Evolutionary conservation across 1,140 invertebrate species (phyloP), one percentile per base, ranked within the genome.

Genomic region (Drosophila repletoides): DNA sequence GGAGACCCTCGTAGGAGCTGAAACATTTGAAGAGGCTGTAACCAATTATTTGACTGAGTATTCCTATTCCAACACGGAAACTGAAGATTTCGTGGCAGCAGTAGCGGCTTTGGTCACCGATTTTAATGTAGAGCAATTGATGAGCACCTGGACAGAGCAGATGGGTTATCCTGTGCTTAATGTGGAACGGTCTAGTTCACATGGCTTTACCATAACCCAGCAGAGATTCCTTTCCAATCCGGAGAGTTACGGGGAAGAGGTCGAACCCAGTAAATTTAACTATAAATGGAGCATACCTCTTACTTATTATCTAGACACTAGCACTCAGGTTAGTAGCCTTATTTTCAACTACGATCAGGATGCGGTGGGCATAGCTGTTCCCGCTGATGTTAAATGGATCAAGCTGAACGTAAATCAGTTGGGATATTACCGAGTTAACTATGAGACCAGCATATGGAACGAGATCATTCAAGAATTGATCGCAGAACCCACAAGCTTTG

Each of bases 81-180:
- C 96, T 0, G 90, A 94, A 55, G 94, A 98, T 89, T 92, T 98
- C 12, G 94, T 96, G 77, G 80, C 91, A 0, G 93, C 93, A 51
- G 95, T 88, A 91, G 95, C 76, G 88, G 59, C 52, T 65, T 14
- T 14, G 69, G 76, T 36, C 38, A 83, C 19, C 1, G 74, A 88
- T 1, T 74, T 93, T 9, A 91, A 94, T 70, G 89, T 95, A 4
- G 81, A 90, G 45, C 87, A 92, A n/a, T 94, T 98, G 40, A 96
- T 99, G 95, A 94, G 97, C 52, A 97, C 96, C 0, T 99, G 97
- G 96, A 97, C 96, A 0, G 92, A 93, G 17, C 97, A 99, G 91
- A 98, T 96, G 95, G 97, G 97, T 3, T 97, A 95, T 76, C 97
- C 98, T 0, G 92, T 98, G 0, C 87, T 98, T 0, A 93, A 91